Conservation (phyloP, 2,888 invertebrate genomes). For the Epinotia ramella region DNA sequence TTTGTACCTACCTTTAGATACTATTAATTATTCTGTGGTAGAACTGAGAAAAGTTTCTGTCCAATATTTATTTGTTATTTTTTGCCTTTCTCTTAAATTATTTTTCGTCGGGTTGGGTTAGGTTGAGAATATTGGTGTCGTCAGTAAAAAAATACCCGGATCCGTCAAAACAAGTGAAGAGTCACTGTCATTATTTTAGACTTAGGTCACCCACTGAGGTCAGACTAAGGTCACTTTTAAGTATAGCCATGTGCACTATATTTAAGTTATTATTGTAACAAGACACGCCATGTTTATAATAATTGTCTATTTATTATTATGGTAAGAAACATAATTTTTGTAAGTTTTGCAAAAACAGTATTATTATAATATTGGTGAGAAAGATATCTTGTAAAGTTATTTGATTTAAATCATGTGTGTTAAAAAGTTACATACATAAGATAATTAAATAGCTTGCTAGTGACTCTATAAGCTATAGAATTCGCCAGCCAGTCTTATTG, state of each 20-base stretch:
- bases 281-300: slow-evolving; percentile 24
- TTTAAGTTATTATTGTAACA: slow-evolving; percentile 32
- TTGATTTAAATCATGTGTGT: too few relatives aligned
- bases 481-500: too few relatives aligned
- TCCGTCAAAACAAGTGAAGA: not conserved
- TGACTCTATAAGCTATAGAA: too few relatives aligned
- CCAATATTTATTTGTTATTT: not conserved
- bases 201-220: slow-evolving; percentile 25
- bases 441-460: too few relatives aligned
- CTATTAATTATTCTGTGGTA: too few relatives aligned
- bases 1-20: too few relatives aligned
- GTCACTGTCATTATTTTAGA: slow-evolving; percentile 27
- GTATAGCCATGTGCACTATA: slow-evolving; percentile 24
- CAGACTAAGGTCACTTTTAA: slow-evolving; percentile 29
- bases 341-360: not conserved
- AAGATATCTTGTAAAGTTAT: not conserved
- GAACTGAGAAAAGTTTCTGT: too few relatives aligned
- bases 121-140: not conserved
- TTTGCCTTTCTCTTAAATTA: too few relatives aligned
- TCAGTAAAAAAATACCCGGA: not conserved
- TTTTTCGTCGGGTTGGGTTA: not conserved
- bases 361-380: not conserved
- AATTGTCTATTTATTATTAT: slow-evolving; percentile 20
- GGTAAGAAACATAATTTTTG: not conserved
- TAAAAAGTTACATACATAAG: too few relatives aligned